phyloP scores from a whole-genome alignment of 2,888 invertebrate species.

The Ellobium chinense region DNA sequence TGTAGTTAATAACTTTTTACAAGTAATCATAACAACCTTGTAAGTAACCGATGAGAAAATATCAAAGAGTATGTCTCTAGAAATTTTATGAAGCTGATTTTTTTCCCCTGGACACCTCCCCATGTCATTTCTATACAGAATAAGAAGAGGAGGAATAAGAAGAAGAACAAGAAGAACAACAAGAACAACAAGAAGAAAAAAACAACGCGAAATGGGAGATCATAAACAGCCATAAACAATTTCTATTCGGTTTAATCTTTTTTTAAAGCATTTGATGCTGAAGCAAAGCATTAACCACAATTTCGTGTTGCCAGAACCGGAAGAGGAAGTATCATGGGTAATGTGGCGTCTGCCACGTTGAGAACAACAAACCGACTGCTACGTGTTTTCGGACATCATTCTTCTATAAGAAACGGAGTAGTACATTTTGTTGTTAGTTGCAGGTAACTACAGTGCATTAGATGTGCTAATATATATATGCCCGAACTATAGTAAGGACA shows the following conservation, averaged over 20 bases:
- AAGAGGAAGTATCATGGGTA: slow-evolving; percentile 36
- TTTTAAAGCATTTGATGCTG: background rate
- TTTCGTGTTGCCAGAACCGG: no score
- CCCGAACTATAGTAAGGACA: no score
- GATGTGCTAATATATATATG: no score
- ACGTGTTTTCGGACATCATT: background rate
- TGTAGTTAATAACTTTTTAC: background rate
- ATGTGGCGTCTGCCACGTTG: slow-evolving; percentile 56
- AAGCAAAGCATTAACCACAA: background rate
- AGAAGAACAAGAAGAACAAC: background rate
- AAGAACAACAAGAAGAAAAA: background rate
- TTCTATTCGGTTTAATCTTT: no score
- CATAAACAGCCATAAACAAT: background rate
- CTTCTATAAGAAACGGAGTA: no score
- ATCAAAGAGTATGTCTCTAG: background rate
- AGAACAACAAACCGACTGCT: slow-evolving; percentile 32
- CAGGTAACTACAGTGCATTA: no score
- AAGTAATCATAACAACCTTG: no score
- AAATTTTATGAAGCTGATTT: no score
- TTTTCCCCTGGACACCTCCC: no score
- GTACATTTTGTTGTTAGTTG: no score
- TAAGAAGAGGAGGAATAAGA: background rate
- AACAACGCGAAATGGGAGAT: background rate
- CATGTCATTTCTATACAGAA: no score
- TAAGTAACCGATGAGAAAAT: no score